These are phyloP conservation scores for Drosophila leontia DNA, from an alignment of 1,140 invertebrate genomes.

Conservation along the genomic window DNA sequence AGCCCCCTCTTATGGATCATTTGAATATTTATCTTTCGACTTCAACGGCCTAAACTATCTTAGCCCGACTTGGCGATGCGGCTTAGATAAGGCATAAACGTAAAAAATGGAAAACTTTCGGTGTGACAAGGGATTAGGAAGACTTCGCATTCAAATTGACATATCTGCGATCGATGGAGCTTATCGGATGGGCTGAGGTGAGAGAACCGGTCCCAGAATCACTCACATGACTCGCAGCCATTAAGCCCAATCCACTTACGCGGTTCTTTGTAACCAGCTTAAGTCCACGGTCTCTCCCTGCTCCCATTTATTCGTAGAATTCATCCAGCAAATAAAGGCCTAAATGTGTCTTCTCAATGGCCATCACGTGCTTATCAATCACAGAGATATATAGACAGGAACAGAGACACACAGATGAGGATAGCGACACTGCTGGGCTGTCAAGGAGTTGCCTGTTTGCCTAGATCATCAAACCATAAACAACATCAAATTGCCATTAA, in stretches of 20 bases:
- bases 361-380: conserved; percentile 73
- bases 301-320: conserved; percentile 41
- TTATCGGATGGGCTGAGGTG: conserved; percentile 57
- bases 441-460: conserved; percentile 53
- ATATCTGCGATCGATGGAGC: conserved; percentile 52
- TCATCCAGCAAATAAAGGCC: conserved; percentile 32
- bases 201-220: conserved; percentile 44
- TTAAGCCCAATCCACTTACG: conserved; percentile 32
- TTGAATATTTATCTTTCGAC: conserved; percentile 33
- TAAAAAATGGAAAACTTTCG: conserved; percentile 48
- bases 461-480: conserved; percentile 78
- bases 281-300: conserved; percentile 21
- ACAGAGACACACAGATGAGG: conserved; percentile 24
- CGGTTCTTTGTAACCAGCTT: conserved; percentile 38
- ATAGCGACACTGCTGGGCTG: conserved; percentile 10
- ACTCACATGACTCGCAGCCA: conserved; percentile 36
- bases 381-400: conserved; percentile 30
- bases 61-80: conserved; percentile 3
- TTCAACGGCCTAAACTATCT: conserved; percentile 20
- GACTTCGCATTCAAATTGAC: conserved; percentile 63
- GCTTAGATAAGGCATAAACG: conserved; percentile 29
- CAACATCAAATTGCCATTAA: conserved; percentile 82
- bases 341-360: conserved; percentile 61
- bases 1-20: conserved; percentile 10
- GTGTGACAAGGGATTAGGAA: conserved; percentile 69